Conservation (phyloP, 2,797 vertebrate species). For the Rhincodon typus region DNA sequence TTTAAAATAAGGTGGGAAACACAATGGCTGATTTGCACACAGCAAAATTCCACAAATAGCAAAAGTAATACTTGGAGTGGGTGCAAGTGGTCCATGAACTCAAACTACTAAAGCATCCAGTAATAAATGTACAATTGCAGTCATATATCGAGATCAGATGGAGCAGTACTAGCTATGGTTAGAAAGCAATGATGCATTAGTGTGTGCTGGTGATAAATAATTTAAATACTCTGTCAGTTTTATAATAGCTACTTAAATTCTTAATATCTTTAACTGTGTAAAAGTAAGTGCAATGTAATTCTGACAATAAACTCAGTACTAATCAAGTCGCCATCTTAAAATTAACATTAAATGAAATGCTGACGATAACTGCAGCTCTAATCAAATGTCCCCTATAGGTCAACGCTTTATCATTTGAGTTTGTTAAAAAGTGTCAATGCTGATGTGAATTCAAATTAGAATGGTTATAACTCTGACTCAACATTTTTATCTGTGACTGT, state of each 20-base stretch:
- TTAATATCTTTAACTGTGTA: not conserved
- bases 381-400: not conserved
- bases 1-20: not conserved
- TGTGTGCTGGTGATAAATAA: not conserved
- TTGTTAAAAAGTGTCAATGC: not conserved
- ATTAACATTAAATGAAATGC: slow-evolving; percentile 20
- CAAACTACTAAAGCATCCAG: not conserved
- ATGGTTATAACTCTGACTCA: not conserved
- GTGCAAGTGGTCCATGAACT: not conserved
- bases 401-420: not conserved
- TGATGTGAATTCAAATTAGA: not conserved
- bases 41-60: not conserved
- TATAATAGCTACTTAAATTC: slow-evolving; percentile 8
- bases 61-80: not conserved
- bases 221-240: slow-evolving; percentile 5
- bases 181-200: not conserved
- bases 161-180: not conserved
- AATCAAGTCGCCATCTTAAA: not conserved
- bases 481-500: not conserved
- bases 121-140: not conserved
- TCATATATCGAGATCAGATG: not conserved
- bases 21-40: not conserved
- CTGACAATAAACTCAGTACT: not conserved
- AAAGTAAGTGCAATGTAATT: not conserved
- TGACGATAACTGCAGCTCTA: not conserved